phyloP scores from a whole-genome alignment of 2,797 vertebrate genomes.

The Poeciliopsis presidionis region DNA sequence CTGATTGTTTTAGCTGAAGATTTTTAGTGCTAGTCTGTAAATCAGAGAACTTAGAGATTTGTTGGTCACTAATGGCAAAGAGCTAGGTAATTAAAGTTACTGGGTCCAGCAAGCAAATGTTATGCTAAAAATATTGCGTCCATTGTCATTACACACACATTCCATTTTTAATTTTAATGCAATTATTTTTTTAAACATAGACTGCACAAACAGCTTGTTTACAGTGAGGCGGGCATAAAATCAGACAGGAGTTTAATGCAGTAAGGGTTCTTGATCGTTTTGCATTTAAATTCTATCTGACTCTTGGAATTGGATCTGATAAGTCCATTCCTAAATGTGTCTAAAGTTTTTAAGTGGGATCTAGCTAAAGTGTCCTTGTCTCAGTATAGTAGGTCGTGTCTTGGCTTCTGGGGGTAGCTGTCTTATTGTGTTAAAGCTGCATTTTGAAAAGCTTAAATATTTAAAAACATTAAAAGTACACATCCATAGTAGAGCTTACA shows the following conservation, averaged over 20 bases:
- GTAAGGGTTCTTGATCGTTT: neutral
- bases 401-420: slow-evolving; percentile 7
- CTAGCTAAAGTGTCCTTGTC: neutral
- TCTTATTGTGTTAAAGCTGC: slow-evolving; percentile 22
- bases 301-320: neutral
- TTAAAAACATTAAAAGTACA: slow-evolving; percentile 3
- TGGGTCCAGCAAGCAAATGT: neutral
- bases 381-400: neutral
- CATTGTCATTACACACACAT: neutral
- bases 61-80: neutral
- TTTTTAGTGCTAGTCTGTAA: neutral
- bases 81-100: neutral
- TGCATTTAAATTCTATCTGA: neutral
- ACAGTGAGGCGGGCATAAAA: neutral
- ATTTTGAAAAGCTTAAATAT: slow-evolving; percentile 29
- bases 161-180: neutral
- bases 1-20: neutral
- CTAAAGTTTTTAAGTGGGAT: neutral
- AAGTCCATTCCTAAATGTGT: neutral
- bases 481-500: slow-evolving; percentile 25
- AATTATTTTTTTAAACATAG: neutral
- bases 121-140: neutral
- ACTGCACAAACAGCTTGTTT: neutral
- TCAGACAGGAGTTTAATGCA: neutral
- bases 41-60: neutral